Conservation (phyloP, 2,797 vertebrate genomes). For the Fistularia tabacaria region DNA sequence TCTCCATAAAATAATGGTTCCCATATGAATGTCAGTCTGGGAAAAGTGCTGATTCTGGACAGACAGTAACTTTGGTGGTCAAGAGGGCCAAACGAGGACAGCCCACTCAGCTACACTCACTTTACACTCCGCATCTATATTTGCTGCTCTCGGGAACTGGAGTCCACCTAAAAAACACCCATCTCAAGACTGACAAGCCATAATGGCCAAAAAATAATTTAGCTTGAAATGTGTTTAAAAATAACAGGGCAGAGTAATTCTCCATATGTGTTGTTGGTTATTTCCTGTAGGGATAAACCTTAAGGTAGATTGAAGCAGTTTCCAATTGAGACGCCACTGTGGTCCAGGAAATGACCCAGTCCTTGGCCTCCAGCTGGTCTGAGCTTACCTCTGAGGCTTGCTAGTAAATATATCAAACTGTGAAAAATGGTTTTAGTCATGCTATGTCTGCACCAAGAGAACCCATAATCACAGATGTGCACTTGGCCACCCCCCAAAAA, state of each 20-base stretch:
- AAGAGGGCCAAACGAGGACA: constrained; percentile 23
- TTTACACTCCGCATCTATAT: constrained; percentile 25
- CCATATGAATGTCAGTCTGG: constrained; percentile 39
- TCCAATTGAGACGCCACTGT: constrained; percentile 52
- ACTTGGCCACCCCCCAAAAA: constrained; percentile 50
- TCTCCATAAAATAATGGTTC: background rate
- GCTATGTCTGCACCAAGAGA: constrained; percentile 40
- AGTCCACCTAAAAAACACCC: constrained; percentile 42
- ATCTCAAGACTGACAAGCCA: constrained; percentile 48
- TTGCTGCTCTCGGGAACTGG: constrained; percentile 28
- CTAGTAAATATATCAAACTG: constrained; percentile 69
- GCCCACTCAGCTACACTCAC: constrained; percentile 23
- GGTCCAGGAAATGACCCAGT: constrained; percentile 70
- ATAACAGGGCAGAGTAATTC: constrained; percentile 23
- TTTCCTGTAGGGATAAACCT: constrained; percentile 37
- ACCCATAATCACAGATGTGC: constrained; percentile 21
- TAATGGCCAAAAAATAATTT: constrained; percentile 40
- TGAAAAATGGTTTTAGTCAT: constrained; percentile 49
- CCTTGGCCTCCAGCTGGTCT: constrained; percentile 50
- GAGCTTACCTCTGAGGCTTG: constrained; percentile 43
- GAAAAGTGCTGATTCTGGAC: constrained; percentile 38
- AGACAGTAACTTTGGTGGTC: constrained; percentile 37
- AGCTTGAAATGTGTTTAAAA: constrained; percentile 43
- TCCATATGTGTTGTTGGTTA: constrained; percentile 65
- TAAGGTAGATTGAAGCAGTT: constrained; percentile 45